Base-by-base conservation (phyloP, 1,140 invertebrate genomes). In the Drosophila erecta region DNA sequence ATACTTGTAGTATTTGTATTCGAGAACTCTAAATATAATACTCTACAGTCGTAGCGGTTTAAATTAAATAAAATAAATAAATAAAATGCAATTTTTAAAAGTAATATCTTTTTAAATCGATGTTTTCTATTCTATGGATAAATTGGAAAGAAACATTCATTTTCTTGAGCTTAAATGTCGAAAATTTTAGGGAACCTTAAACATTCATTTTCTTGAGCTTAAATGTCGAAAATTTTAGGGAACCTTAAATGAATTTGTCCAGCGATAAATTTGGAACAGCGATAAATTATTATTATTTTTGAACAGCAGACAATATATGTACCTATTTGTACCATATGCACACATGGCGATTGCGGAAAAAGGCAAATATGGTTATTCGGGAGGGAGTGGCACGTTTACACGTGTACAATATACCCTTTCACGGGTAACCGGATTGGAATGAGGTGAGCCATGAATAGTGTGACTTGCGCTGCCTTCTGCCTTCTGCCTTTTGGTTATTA, bases 401-500 rank as follows among this genome's bases (percentile, higher is more conserved):
- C 27, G 20, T 50, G 30, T 64, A 44, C 40, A 22, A 59, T 35
- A 67, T 65, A 12, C 46, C 59, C 60, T 44, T 65, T 37, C 49
- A 17, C 15, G 60, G 46, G 37, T 51, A 70, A 40, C 38, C 30
- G 59, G 62, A 61, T 35, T 33, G 33, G 37, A 70, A 55, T 50
- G 44, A 49, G 47, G 41, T 15, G 41, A 56, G 49, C 49, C 56
- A 57, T 75, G 53, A 76, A 65, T 50, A 60, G 62, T 24, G 37
- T 35, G 50, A 17, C 62, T 53, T 55, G 41, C 62, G 35, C 61
- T 76, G 66, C 61, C 54, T 76, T 66, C 53, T 47, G 67, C 43
- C 54, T 60, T 74, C 53, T 47, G 67, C 27, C 54, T 57, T 74
- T 79, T 66, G 56, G 61, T 84, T 83, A 83, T 84, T 83, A 83